Percentiles rank a stretch among this genome's conserved stretches.
These are phyloP conservation scores for Proterorhinus semilunaris DNA, from an alignment of 2,113 vertebrate species.

Conservation along the genomic window DNA sequence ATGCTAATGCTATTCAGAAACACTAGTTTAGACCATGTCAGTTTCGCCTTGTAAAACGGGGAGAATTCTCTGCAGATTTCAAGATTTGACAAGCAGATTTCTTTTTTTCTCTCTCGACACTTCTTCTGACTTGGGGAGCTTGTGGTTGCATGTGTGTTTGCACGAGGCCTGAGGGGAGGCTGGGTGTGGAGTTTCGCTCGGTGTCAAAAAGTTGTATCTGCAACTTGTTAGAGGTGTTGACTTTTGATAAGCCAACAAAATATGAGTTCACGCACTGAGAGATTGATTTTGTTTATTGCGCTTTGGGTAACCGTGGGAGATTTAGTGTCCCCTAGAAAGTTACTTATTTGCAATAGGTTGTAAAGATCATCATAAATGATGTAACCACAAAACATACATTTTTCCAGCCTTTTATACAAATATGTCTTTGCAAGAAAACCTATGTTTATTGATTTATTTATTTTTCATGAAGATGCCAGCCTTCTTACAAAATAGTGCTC, in stretches of 20 bases:
- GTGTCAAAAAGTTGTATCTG: slow-evolving; percentile 14
- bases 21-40: background rate
- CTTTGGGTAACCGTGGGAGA: slow-evolving; percentile 7
- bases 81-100: slow-evolving; percentile 14
- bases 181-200: slow-evolving; percentile 31
- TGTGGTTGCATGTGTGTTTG: slow-evolving; percentile 21
- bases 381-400: background rate
- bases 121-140: slow-evolving; percentile 25
- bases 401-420: background rate
- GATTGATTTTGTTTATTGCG: slow-evolving; percentile 31
- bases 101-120: background rate
- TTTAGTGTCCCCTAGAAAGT: background rate
- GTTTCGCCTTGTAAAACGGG: background rate
- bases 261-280: slow-evolving; percentile 24
- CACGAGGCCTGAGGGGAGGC: slow-evolving; percentile 25
- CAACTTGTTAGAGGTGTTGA: slow-evolving; percentile 44
- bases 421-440: slow-evolving; percentile 20
- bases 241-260: slow-evolving; percentile 45
- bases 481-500: slow-evolving; percentile 14
- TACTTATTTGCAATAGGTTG: background rate
- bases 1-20: background rate
- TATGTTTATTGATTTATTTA: background rate
- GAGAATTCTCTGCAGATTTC: background rate
- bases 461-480: slow-evolving; percentile 12
- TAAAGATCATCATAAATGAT: no score